Evolutionary conservation across 2,797 vertebrate genomes (phyloP).

Genomic region (Leptatherina wallacei): DNA sequence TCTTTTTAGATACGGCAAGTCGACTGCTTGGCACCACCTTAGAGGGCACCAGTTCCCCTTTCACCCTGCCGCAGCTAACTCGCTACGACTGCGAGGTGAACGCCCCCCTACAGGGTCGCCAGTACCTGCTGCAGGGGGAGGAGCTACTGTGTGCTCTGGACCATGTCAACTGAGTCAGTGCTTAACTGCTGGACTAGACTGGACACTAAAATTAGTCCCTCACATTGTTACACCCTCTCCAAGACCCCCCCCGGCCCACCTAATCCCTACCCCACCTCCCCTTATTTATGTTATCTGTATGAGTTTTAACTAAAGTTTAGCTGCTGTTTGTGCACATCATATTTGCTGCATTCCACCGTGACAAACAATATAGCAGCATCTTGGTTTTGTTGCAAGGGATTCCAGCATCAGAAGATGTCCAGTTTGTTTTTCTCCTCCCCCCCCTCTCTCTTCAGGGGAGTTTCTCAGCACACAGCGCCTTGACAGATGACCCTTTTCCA

Average conservation of each 20-base stretch:
- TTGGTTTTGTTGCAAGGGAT: constrained; percentile 65
- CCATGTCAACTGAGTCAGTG: constrained; percentile 92
- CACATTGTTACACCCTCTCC: constrained; percentile 87
- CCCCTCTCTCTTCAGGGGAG: constrained; percentile 46
- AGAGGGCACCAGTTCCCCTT: constrained; percentile 85
- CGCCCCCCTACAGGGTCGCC: constrained; percentile 93
- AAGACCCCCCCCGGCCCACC: constrained; percentile 81
- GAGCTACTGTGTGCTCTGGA: constrained; percentile 96
- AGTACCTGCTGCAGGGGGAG: constrained; percentile 96
- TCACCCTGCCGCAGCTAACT: constrained; percentile 92
- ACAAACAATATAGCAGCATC: constrained; percentile 72
- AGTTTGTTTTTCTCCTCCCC: constrained; percentile 21
- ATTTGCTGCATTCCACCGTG: constrained; percentile 77
- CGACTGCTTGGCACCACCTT: constrained; percentile 90
- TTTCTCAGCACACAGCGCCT: constrained; percentile 74
- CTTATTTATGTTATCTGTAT: constrained; percentile 77
- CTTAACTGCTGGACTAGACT: constrained; percentile 86
- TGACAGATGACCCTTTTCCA: constrained; percentile 61
- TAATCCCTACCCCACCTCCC: constrained; percentile 65
- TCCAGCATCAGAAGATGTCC: constrained; percentile 58
- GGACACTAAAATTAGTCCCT: constrained; percentile 90
- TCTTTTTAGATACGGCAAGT: constrained; percentile 88
- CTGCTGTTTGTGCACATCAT: constrained; percentile 75
- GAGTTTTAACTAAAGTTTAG: constrained; percentile 65
- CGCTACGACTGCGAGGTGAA: constrained; percentile 98